Evolutionary conservation across 2,888 invertebrate genomes (phyloP), one percentile per base, ranked within the genome.

Genomic region (Pachydiplax longipennis): DNA sequence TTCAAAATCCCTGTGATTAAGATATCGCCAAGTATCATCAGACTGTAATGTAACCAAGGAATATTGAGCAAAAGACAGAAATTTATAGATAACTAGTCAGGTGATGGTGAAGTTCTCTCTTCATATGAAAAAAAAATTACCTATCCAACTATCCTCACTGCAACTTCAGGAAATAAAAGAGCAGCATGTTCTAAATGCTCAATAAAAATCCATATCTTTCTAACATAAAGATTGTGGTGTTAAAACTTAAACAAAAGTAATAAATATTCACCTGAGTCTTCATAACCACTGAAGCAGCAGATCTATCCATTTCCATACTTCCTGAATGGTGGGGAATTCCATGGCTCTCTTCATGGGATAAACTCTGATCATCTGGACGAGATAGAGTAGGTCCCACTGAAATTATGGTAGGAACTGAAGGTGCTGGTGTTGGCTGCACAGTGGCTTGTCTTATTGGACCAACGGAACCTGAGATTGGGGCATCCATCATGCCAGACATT

Each of bases 401-500:
- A n/a, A 58, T 37, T n/a, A 87, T 91, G 91, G 82, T 92, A 91
- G 40, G 91, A 25, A 81, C 94, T 80, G 91, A 92, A 91, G 73
- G 92, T 87, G 94, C 92, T 93, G 95, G 92, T 92, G 93, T 94
- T 15, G 96, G 96, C 81, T 96, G 96, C 25, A 97, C 96, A 37
- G 96, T 96, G 44, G 96, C 94, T 90, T 97, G 96, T 90, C 97
- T 95, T 90, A 95, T 94, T 61, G 94, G 94, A 35, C 65, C 91
- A 37, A 91, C 65, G 12, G 94, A 93, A 0, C 87, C 87, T 37
- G 87, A 87, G 22, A 87, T 87, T 5, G 87, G 61, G 4, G n/a
- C 37, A 87, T 87, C 65, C 65, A 40, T 61, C 58, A 61, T 22
- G 18, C 22, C 13, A n/a, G 65, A 48, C 18, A 87, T 37, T 61